Conservation (phyloP, 2,797 vertebrate genomes). For the Microchirus variegatus region DNA sequence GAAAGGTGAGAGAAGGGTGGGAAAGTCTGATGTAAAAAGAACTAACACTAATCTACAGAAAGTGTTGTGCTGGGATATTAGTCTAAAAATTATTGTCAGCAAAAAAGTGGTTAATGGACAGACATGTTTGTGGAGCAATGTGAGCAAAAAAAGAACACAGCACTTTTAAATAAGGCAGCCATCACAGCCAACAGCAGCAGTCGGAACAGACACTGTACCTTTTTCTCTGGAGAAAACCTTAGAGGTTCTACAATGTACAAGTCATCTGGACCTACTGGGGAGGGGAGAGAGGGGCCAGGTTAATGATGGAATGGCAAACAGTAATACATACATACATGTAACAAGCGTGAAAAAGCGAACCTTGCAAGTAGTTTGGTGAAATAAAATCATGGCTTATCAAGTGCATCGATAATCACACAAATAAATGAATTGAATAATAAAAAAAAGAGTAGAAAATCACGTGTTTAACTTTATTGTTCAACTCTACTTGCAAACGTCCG, state of each 20-base stretch:
- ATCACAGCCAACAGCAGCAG: conserved; percentile 72
- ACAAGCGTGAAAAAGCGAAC: conserved; percentile 80
- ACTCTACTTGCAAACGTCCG: conserved; percentile 82
- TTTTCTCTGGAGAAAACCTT: conserved; percentile 99
- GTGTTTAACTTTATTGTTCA: conserved; percentile 6
- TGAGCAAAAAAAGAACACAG: conserved; percentile 46
- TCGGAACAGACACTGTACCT: conserved; percentile 85
- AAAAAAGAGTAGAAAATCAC: conserved; percentile 13
- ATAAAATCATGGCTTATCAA: conserved; percentile 3
- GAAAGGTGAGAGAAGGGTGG: conserved; percentile 15
- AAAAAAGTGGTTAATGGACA: conserved; percentile 51
- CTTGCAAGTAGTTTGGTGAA: conserved; percentile 79
- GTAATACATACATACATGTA: conserved; percentile 79
- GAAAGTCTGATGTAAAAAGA: conserved; percentile 1
- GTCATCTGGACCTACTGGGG: conserved; percentile 94
- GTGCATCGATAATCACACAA: conserved; percentile 4
- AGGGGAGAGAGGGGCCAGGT: conserved; percentile 80
- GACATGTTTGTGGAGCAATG: conserved; percentile 7
- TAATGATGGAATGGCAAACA: conserved; percentile 82
- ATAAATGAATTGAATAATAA: conserved; percentile 5
- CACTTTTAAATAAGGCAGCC: conserved; percentile 54
- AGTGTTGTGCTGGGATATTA: conserved; percentile 3
- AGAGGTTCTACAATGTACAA: conserved; percentile 99
- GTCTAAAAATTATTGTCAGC: conserved; percentile 8
- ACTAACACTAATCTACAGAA: conserved; percentile 5